Evolutionary conservation across 2,888 invertebrate species (phyloP).

Genomic region (Ornithoptera priamus): DNA sequence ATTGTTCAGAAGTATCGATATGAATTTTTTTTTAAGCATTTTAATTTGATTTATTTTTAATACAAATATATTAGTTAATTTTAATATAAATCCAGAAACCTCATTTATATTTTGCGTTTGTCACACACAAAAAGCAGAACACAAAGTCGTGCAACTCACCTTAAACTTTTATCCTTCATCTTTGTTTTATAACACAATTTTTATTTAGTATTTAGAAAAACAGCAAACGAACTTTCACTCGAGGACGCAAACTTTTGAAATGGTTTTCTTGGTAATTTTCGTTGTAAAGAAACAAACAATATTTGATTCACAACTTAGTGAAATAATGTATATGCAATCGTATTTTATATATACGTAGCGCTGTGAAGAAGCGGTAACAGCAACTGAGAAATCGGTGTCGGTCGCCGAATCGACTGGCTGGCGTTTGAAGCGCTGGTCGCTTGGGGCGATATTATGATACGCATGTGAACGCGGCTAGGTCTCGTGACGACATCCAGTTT

Average conservation of each 20-base stretch:
- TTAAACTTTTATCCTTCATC: constrained; percentile 28
- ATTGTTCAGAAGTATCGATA: too few species aligned
- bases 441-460: constrained; percentile 6
- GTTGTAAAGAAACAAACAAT: constrained; percentile 3
- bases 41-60: background rate
- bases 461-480: constrained; percentile 5
- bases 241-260: background rate
- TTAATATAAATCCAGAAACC: background rate
- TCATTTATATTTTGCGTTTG: background rate
- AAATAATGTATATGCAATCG: background rate
- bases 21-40: background rate
- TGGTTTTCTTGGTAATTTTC: background rate
- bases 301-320: constrained; percentile 14
- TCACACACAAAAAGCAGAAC: background rate
- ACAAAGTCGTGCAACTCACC: constrained; percentile 21
- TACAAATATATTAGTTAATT: background rate
- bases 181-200: constrained; percentile 15
- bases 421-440: constrained; percentile 9
- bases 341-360: constrained; percentile 14
- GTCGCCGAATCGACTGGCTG: constrained; percentile 22
- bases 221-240: constrained; percentile 16
- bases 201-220: background rate
- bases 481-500: constrained; percentile 23
- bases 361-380: constrained; percentile 18
- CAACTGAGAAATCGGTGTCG: constrained; percentile 19